Evolutionary conservation across 2,888 invertebrate species (phyloP).

Genomic region (Thereva nobilitata): DNA sequence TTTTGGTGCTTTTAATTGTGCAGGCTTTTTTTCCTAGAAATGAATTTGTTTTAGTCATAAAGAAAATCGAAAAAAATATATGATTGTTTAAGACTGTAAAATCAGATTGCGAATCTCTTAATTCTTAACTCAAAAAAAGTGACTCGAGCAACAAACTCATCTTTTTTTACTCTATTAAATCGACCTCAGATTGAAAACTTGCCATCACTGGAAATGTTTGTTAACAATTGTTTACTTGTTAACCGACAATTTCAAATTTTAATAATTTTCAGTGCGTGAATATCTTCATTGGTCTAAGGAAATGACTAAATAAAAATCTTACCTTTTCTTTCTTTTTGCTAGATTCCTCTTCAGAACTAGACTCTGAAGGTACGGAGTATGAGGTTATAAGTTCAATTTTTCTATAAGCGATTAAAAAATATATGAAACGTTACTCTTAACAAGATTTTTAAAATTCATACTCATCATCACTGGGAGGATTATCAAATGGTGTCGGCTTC

Average conservation of each 20-base stretch:
- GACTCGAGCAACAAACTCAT: constrained; percentile 39
- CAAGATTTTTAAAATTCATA: constrained; percentile 10
- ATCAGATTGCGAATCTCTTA: not conserved
- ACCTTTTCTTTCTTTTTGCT: constrained; percentile 43
- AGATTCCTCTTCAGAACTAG: constrained; percentile 56
- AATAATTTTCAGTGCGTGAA: constrained; percentile 23
- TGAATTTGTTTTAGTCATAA: not conserved
- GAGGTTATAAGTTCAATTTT: constrained; percentile 65
- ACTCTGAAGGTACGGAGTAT: constrained; percentile 61
- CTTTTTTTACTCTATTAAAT: not conserved
- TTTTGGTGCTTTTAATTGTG: constrained; percentile 12
- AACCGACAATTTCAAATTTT: not conserved
- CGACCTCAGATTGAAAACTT: constrained; percentile 44
- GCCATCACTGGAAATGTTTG: constrained; percentile 36
- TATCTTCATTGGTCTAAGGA: constrained; percentile 34
- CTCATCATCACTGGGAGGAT: constrained; percentile 58
- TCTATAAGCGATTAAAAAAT: constrained; percentile 51
- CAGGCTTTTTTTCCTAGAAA: not conserved
- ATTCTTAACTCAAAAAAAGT: not conserved
- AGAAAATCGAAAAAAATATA: constrained; percentile 18
- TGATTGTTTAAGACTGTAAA: constrained; percentile 23
- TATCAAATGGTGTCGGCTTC: constrained; percentile 45
- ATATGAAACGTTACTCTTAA: constrained; percentile 19
- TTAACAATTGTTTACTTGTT: not conserved
- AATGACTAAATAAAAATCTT: not conserved